phyloP scores from a whole-genome alignment of 64 coral and sea anemone species.

The Trachythela sp. region DNA sequence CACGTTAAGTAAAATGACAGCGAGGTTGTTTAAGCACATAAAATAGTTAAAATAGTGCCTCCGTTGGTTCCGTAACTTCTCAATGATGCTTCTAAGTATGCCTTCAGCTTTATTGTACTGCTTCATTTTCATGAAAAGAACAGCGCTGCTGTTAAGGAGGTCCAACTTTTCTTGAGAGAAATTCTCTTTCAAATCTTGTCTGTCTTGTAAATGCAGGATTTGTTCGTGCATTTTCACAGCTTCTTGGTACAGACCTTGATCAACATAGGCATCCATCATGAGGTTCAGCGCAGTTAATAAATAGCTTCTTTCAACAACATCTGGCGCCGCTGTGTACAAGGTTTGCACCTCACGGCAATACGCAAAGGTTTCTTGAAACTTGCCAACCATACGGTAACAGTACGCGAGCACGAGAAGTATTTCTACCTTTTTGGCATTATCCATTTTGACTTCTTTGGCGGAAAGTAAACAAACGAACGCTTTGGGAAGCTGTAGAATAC shows the following conservation, averaged over 20 bases:
- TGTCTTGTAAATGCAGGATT: not conserved
- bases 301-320: not conserved
- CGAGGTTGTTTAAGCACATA: conserved; percentile 1
- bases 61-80: not conserved
- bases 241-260: not conserved
- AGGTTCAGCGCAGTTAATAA: not conserved
- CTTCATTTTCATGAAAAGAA: conserved; percentile 8
- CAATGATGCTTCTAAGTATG: not conserved
- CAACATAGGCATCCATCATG: not conserved
- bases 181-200: not conserved
- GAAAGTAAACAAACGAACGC: conserved; percentile 19
- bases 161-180: not conserved
- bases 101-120: conserved; percentile 4
- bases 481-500: not conserved
- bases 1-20: not conserved
- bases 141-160: not conserved
- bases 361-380: not conserved
- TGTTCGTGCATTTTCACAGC: not conserved
- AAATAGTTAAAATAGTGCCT: no score
- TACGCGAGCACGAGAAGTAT: not conserved
- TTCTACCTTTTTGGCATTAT: not conserved
- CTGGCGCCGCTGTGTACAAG: not conserved
- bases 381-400: not conserved
- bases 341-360: not conserved
- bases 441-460: not conserved